These are phyloP conservation scores for Aurelia sp. DNA, from an alignment of 30 jellyfish, hydroid and myxozoan genomes.

Conservation along the genomic window DNA sequence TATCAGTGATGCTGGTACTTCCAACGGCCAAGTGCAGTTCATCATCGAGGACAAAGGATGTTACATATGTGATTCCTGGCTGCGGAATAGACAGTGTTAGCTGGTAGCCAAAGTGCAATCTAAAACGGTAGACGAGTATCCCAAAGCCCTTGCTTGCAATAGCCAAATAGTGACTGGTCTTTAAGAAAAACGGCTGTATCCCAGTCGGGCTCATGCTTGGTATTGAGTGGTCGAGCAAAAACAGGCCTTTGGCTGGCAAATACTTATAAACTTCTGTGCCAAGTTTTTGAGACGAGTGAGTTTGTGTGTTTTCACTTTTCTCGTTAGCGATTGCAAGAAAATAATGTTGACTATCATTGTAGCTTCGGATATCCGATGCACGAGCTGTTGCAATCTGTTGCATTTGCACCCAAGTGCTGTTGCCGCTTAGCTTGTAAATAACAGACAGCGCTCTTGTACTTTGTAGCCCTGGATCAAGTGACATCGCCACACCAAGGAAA, in stretches of 20 bases:
- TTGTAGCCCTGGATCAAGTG: constrained; percentile 25
- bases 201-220: not conserved
- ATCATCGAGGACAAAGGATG: constrained; percentile 26
- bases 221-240: constrained; percentile 28
- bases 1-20: not conserved
- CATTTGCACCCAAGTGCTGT: constrained; percentile 25
- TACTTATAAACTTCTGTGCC: constrained; percentile 34
- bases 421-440: constrained; percentile 15
- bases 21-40: constrained; percentile 44
- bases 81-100: constrained; percentile 31
- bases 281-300: constrained; percentile 8
- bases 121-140: constrained; percentile 44
- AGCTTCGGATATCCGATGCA: constrained; percentile 28
- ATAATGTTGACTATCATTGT: constrained; percentile 31
- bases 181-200: constrained; percentile 21
- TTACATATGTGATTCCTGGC: constrained; percentile 35
- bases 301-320: constrained; percentile 1
- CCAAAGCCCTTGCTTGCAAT: constrained; percentile 45
- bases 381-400: constrained; percentile 41
- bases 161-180: constrained; percentile 28
- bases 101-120: constrained; percentile 66
- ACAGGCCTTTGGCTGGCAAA: constrained; percentile 22
- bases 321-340: constrained; percentile 47
- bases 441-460: constrained; percentile 35
- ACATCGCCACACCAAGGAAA: constrained; percentile 53